These are phyloP conservation scores for Drosophila gaucha DNA, from an alignment of 2,888 invertebrate genomes.

Conservation along the genomic window DNA sequence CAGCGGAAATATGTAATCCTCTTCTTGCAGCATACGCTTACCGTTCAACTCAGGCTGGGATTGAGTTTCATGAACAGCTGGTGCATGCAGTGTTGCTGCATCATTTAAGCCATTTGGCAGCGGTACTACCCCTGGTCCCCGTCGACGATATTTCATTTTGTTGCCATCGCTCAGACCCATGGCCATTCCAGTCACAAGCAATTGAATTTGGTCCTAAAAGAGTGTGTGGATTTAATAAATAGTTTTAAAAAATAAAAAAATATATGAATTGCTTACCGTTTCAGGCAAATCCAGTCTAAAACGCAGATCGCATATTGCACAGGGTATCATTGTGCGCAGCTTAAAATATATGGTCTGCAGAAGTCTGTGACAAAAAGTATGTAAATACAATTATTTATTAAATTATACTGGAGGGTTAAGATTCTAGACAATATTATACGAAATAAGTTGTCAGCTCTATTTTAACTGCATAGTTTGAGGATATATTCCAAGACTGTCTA, in stretches of 20 bases:
- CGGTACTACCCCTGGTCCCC: constrained; percentile 28
- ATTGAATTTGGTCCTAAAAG: constrained; percentile 88
- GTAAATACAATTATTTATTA: background rate
- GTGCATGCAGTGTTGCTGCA: constrained; percentile 19
- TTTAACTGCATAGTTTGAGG: background rate
- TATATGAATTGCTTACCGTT: constrained; percentile 85
- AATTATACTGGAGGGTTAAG: background rate
- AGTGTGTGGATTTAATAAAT: background rate
- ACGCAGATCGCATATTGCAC: constrained; percentile 92
- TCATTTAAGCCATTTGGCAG: constrained; percentile 62
- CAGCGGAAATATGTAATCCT: constrained; percentile 93
- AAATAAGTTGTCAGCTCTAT: background rate
- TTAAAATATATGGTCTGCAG: constrained; percentile 94
- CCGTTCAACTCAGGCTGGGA: constrained; percentile 64
- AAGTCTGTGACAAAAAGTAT: constrained; percentile 83
- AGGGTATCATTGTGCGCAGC: constrained; percentile 93
- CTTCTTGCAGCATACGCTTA: constrained; percentile 86
- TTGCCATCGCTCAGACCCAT: constrained; percentile 89
- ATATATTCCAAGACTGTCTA: no score
- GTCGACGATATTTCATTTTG: constrained; percentile 85
- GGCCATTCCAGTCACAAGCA: constrained; percentile 91
- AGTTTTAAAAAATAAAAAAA: background rate
- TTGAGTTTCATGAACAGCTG: constrained; percentile 41
- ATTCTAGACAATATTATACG: background rate
- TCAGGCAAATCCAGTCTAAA: constrained; percentile 95